A percentile compares a stretch with the other conserved stretches of the same genome.
Evolutionary conservation across 1,140 invertebrate genomes (phyloP).

Genomic region (Aphelenchoides avenae): DNA sequence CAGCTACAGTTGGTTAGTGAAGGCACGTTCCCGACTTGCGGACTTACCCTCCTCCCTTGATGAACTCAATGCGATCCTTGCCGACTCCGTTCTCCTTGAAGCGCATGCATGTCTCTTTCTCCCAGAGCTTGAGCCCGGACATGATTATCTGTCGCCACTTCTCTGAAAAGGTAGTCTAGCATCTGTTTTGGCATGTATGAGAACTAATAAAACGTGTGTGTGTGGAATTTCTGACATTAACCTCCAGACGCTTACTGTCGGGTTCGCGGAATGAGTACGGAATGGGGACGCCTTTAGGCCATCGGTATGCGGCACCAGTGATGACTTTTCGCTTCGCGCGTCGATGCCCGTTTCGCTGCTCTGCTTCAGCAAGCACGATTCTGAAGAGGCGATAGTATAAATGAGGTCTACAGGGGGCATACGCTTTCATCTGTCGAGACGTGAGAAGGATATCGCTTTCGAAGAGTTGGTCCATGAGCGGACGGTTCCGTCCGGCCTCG

Average conservation of each 20-base stretch:
- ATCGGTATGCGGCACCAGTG: conserved; percentile 48
- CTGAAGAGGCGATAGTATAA: conserved; percentile 17
- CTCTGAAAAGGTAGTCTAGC: conserved; percentile 44
- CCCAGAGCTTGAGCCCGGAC: conserved; percentile 52
- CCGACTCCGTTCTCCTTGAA: conserved; percentile 40
- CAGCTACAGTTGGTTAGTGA: no score
- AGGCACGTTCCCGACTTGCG: no score
- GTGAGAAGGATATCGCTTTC: conserved; percentile 45
- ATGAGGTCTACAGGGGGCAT: no score
- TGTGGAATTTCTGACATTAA: no score
- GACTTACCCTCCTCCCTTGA: conserved; percentile 51
- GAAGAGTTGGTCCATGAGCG: conserved; percentile 47
- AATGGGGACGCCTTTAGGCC: conserved; percentile 48
- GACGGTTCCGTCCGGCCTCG: conserved; percentile 36
- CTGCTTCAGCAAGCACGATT: conserved; percentile 47
- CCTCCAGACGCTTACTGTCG: conserved; percentile 48
- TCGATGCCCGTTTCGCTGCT: conserved; percentile 32
- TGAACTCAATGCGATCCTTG: conserved; percentile 53
- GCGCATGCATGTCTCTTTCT: conserved; percentile 51
- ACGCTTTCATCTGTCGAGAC: conserved; percentile 45
- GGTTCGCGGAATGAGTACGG: conserved; percentile 48
- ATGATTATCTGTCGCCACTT: conserved; percentile 51
- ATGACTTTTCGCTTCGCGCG: conserved; percentile 55
- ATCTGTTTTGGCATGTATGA: no score
- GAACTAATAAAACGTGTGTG: no score